Conservation (phyloP, 2,888 invertebrate genomes). For the Drosophila anomelani region DNA sequence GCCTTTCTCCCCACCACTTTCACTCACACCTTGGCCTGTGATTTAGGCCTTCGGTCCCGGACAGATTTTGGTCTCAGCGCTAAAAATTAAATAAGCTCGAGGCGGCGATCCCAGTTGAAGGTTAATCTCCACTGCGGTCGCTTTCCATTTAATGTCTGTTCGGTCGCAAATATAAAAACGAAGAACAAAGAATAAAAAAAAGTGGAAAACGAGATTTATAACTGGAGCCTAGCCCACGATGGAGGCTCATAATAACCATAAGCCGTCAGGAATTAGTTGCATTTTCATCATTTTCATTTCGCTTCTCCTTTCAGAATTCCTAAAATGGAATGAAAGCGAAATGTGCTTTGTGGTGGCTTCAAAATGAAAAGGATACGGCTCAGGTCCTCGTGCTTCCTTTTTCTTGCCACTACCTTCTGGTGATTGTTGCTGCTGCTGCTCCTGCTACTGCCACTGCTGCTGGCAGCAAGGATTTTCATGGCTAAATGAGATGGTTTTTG, state of each 20-base stretch:
- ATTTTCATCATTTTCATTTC: slow-evolving; percentile 76
- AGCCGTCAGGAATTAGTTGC: slow-evolving; percentile 79
- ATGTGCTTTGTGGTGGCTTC: slow-evolving; percentile 74
- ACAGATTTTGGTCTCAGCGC: slow-evolving; percentile 70
- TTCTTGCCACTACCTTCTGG: slow-evolving; percentile 25
- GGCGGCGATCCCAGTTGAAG: slow-evolving; percentile 70
- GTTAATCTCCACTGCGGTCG: slow-evolving; percentile 65
- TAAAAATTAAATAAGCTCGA: slow-evolving; percentile 73
- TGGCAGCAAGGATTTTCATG: slow-evolving; percentile 73
- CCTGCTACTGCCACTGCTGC: not conserved
- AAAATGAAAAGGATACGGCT: slow-evolving; percentile 76
- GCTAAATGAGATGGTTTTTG: slow-evolving; percentile 79
- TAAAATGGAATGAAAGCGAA: slow-evolving; percentile 74
- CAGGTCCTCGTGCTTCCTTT: slow-evolving; percentile 52
- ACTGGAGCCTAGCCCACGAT: slow-evolving; percentile 24
- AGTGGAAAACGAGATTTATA: slow-evolving; percentile 46
- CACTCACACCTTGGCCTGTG: slow-evolving; percentile 13
- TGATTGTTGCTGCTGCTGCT: slow-evolving; percentile 26
- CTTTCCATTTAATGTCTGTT: slow-evolving; percentile 64
- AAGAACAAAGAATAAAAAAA: slow-evolving; percentile 22
- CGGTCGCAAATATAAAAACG: slow-evolving; percentile 51
- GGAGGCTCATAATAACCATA: slow-evolving; percentile 64
- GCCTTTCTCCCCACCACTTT: slow-evolving; percentile 1
- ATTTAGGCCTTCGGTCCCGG: slow-evolving; percentile 21
- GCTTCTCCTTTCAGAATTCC: slow-evolving; percentile 53